These are phyloP conservation scores for Rynchops niger DNA, from an alignment of 2,113 vertebrate genomes.

Conservation along the genomic window DNA sequence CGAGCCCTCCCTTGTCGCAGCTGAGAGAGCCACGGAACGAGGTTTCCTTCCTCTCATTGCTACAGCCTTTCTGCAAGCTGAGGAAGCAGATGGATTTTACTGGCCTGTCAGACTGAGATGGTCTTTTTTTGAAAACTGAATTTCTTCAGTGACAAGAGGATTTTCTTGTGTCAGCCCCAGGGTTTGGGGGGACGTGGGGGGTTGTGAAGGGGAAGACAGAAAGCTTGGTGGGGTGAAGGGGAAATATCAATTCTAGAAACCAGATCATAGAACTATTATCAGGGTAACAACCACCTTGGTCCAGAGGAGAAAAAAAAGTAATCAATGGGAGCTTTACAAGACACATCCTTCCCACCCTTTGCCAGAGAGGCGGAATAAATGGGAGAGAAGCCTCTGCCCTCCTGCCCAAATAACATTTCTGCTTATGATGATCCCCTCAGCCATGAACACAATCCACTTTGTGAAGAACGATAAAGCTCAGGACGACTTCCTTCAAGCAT, in stretches of 20 bases:
- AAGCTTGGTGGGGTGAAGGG: not conserved
- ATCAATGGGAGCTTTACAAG: not conserved
- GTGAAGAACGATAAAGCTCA: not conserved
- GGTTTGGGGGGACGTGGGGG: rapidly evolving
- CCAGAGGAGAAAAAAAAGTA: rapidly evolving
- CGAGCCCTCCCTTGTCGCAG: not conserved
- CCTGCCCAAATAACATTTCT: not conserved
- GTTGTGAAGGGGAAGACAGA: not conserved
- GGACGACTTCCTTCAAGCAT: not conserved
- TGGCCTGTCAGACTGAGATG: not conserved
- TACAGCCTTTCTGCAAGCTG: not conserved
- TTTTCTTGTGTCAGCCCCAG: not conserved
- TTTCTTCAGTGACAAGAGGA: not conserved
- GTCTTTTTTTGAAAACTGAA: not conserved
- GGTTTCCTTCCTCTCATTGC: not conserved
- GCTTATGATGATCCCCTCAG: not conserved
- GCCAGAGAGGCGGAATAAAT: not conserved
- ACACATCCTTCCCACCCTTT: not conserved
- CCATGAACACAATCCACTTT: not conserved
- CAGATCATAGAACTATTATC: not conserved
- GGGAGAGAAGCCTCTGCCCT: not conserved
- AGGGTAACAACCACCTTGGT: not conserved
- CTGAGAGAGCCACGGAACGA: not conserved
- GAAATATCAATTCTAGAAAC: not conserved
- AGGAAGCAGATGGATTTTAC: not conserved